Percentiles rank a stretch among this genome's conserved stretches.
phyloP scores from a whole-genome alignment of 1,140 invertebrate species.

The Rhopalosiphum maidis region DNA sequence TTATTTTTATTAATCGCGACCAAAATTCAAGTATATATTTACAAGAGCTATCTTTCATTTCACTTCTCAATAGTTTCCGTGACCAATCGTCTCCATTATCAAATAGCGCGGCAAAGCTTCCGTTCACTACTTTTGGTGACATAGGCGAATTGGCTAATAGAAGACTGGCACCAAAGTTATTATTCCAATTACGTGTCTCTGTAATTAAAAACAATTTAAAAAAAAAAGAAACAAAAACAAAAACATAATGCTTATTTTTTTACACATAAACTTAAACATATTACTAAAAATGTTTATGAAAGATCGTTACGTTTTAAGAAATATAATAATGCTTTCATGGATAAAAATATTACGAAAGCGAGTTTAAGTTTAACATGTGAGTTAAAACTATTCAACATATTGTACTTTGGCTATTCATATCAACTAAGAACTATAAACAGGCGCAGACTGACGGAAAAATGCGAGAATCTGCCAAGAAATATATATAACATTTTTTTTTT shows the following conservation, averaged over 20 bases:
- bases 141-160: conserved; percentile 93
- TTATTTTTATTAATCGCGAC: background rate
- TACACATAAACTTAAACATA: background rate
- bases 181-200: conserved; percentile 82
- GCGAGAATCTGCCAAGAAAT: too few relatives aligned
- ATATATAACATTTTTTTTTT: too few relatives aligned
- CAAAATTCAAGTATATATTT: conserved; percentile 61
- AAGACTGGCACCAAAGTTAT: conserved; percentile 90
- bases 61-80: conserved; percentile 69
- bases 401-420: background rate
- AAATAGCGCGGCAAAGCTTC: conserved; percentile 93
- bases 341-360: background rate
- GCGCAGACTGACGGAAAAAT: background rate
- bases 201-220: conserved; percentile 57
- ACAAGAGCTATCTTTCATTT: conserved; percentile 81
- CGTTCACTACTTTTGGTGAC: conserved; percentile 97
- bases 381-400: background rate
- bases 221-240: background rate
- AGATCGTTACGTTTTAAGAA: background rate
- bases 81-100: conserved; percentile 85
- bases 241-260: background rate
- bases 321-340: background rate
- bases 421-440: background rate
- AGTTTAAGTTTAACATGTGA: background rate
- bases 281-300: background rate